Conservation (phyloP, 2,797 vertebrate genomes). For the Jordanella pulchra region DNA sequence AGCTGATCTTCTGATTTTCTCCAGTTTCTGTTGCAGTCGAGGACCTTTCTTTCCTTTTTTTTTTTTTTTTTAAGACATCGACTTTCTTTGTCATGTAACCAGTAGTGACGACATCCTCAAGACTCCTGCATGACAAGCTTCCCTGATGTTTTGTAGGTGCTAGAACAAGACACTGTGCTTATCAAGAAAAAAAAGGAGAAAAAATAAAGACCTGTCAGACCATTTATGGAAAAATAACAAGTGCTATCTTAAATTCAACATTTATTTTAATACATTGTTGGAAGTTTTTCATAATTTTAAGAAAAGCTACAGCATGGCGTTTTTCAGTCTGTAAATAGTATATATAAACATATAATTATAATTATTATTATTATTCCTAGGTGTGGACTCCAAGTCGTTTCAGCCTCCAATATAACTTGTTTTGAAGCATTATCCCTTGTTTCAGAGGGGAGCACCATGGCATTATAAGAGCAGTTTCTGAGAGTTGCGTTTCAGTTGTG, state of each 20-base stretch:
- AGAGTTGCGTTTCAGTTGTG: constrained; percentile 79
- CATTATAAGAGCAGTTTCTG: constrained; percentile 83
- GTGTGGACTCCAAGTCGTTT: constrained; percentile 94
- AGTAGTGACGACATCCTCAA: constrained; percentile 92
- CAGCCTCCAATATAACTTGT: constrained; percentile 83
- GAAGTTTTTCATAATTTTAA: constrained; percentile 96
- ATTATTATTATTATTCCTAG: constrained; percentile 93
- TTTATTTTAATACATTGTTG: constrained; percentile 99
- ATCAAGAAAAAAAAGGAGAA: constrained; percentile 67
- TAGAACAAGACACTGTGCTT: constrained; percentile 95
- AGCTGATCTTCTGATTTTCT: constrained; percentile 83
- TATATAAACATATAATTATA: constrained; percentile 89
- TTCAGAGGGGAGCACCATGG: constrained; percentile 90
- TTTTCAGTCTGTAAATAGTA: constrained; percentile 98
- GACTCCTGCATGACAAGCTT: constrained; percentile 95
- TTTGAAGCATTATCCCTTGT: constrained; percentile 93
- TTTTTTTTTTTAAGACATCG: constrained; percentile 84
- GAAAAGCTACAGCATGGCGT: constrained; percentile 95
- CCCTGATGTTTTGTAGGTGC: constrained; percentile 91
- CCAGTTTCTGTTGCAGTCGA: constrained; percentile 62
- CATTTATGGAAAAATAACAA: constrained; percentile 90
- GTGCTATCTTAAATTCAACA: constrained; percentile 97
- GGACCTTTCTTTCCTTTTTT: constrained; percentile 65
- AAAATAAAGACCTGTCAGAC: constrained; percentile 81
- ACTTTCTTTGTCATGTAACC: constrained; percentile 88